Conservation (phyloP, 2,888 invertebrate species). For the Calameuta pallipes region DNA sequence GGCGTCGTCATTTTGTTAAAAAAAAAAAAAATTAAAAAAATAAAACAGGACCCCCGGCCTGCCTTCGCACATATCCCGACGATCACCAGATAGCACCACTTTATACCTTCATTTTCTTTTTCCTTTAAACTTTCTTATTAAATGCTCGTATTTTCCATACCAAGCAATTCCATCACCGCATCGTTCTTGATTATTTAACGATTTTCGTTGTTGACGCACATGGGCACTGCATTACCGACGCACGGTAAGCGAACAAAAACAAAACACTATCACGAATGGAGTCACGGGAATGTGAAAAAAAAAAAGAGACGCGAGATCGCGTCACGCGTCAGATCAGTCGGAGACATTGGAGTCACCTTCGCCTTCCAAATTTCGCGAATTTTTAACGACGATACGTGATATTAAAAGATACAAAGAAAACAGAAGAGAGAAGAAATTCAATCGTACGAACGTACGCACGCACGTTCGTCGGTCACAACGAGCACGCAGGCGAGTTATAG, state of each 20-base stretch:
- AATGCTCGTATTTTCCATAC: neutral
- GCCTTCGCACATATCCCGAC: neutral
- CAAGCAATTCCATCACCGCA: neutral
- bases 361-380: neutral
- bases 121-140: neutral
- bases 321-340: neutral
- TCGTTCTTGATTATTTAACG: neutral
- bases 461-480: conserved; percentile 27
- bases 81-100: neutral
- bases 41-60: neutral
- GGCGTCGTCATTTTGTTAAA: neutral
- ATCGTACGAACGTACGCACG: neutral
- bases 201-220: neutral
- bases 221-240: neutral
- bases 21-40: no score
- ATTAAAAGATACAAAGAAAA: neutral
- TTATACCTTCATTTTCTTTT: neutral
- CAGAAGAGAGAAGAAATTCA: neutral
- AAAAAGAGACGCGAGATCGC: neutral
- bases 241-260: neutral
- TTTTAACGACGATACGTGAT: neutral
- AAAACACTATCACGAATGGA: neutral
- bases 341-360: neutral
- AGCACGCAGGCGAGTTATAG: conserved; percentile 53
- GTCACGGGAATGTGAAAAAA: neutral